Evolutionary conservation across 1,140 invertebrate species (phyloP).

Genomic region (Caenorhabditis tropicalis): DNA sequence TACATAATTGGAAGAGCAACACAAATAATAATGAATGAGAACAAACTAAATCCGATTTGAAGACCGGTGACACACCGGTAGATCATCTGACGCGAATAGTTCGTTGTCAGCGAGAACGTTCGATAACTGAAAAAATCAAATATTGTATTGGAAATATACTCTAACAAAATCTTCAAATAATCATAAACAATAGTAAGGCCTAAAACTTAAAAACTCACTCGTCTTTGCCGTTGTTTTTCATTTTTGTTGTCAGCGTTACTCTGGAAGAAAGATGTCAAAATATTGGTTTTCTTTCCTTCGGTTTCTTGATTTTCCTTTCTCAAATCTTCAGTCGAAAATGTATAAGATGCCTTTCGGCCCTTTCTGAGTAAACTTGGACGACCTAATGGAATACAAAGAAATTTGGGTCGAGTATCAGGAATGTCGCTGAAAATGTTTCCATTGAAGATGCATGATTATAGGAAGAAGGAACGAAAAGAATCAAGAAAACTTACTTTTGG

Average conservation of each 20-base stretch:
- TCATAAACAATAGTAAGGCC: too few species aligned
- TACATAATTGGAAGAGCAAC: slow-evolving; percentile 69
- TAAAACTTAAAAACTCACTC: slow-evolving; percentile 32
- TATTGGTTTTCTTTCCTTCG: neutral
- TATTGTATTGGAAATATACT: too few species aligned
- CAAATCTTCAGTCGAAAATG: slow-evolving; percentile 15
- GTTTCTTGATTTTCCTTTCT: slow-evolving; percentile 21
- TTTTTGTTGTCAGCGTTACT: slow-evolving; percentile 27
- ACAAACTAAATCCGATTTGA: slow-evolving; percentile 69
- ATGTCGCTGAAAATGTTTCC: neutral
- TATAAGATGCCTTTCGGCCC: slow-evolving; percentile 32
- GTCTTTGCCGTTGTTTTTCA: slow-evolving; percentile 38
- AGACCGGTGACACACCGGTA: slow-evolving; percentile 69
- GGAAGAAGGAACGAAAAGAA: too few species aligned
- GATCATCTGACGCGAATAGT: slow-evolving; percentile 55
- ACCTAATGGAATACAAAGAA: slow-evolving; percentile 14
- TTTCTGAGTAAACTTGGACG: slow-evolving; percentile 19
- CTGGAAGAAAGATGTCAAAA: neutral
- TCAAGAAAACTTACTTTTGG: neutral
- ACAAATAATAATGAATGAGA: slow-evolving; percentile 68
- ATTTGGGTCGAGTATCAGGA: slow-evolving; percentile 14
- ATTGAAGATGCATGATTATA: too few species aligned
- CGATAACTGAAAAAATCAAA: slow-evolving; percentile 59
- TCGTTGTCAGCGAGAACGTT: slow-evolving; percentile 58
- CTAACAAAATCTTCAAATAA: neutral